Percentiles rank a stretch among this genome's conserved stretches.
Conservation (phyloP, 2,797 vertebrate species). For the Oreochromis mossambicus region DNA sequence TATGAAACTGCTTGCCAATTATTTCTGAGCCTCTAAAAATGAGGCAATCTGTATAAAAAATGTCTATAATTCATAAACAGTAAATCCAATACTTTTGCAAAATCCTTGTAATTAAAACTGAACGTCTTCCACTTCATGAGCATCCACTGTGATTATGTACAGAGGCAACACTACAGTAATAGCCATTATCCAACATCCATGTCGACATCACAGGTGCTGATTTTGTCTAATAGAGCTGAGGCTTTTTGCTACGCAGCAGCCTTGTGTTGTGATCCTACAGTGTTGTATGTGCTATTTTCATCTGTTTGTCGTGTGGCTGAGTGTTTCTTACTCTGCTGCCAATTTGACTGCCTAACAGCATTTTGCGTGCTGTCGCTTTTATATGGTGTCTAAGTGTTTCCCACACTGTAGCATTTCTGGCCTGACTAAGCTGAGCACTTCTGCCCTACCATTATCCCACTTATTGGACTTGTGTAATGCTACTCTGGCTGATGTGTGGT, state of each 20-base stretch:
- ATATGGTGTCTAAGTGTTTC: not conserved
- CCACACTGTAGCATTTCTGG: not conserved
- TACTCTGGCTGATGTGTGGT: not conserved
- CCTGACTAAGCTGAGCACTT: too few relatives aligned
- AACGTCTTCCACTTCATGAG: not conserved
- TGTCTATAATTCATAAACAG: not conserved
- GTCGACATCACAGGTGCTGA: not conserved
- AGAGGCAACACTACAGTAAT: not conserved
- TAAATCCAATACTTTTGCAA: not conserved
- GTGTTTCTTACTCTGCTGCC: not conserved
- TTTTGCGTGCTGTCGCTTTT: not conserved
- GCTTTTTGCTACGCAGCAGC: not conserved
- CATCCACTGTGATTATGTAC: not conserved
- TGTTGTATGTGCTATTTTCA: not conserved
- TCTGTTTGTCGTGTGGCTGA: not conserved
- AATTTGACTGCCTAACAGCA: not conserved
- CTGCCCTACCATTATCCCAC: not conserved
- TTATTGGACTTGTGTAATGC: not conserved
- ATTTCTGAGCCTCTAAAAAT: not conserved
- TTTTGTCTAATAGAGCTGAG: not conserved
- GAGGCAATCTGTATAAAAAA: not conserved
- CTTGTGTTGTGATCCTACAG: not conserved
- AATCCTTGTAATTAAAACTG: not conserved
- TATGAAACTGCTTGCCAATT: not conserved
- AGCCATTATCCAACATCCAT: not conserved